A percentile compares a stretch with the other conserved stretches of the same genome.
phyloP scores from a whole-genome alignment of 2,113 vertebrate species.

The Hippocampus zosterae region DNA sequence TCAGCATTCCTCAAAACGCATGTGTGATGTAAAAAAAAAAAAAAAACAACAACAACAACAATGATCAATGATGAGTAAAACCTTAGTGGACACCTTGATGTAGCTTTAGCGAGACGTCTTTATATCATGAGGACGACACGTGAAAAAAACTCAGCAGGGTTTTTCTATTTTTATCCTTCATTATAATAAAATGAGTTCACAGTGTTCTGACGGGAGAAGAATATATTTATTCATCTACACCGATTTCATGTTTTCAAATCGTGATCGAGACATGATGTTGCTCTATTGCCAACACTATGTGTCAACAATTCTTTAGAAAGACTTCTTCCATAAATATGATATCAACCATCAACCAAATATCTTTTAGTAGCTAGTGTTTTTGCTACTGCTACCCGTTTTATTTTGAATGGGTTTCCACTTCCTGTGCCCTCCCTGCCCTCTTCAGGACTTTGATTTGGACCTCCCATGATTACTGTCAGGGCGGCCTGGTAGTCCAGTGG shows the following conservation, averaged over 20 bases:
- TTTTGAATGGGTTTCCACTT: too few relatives aligned
- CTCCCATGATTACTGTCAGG: too few relatives aligned
- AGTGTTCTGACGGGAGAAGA: not conserved
- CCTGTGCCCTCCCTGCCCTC: too few relatives aligned
- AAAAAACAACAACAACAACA: not conserved
- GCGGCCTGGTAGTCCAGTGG: too few relatives aligned
- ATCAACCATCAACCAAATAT: too few relatives aligned
- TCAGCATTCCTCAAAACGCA: not conserved
- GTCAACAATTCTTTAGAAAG: not conserved
- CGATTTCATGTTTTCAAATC: not conserved
- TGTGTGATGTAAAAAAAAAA: not conserved
- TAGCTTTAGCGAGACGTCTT: not conserved
- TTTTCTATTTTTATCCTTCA: constrained; percentile 17
- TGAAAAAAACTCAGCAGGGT: not conserved
- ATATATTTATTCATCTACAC: not conserved
- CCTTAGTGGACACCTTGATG: not conserved
- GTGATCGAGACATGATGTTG: not conserved
- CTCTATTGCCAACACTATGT: not conserved
- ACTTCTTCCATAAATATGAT: too few relatives aligned
- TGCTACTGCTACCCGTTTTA: too few relatives aligned
- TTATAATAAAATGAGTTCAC: not conserved
- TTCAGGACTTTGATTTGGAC: too few relatives aligned
- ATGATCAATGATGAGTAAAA: not conserved
- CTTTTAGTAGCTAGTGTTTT: too few relatives aligned
- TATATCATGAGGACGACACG: not conserved